Evolutionary conservation across 2,888 invertebrate genomes (phyloP), one percentile per base, ranked within the genome.

Genomic region (Chesias legatella): DNA sequence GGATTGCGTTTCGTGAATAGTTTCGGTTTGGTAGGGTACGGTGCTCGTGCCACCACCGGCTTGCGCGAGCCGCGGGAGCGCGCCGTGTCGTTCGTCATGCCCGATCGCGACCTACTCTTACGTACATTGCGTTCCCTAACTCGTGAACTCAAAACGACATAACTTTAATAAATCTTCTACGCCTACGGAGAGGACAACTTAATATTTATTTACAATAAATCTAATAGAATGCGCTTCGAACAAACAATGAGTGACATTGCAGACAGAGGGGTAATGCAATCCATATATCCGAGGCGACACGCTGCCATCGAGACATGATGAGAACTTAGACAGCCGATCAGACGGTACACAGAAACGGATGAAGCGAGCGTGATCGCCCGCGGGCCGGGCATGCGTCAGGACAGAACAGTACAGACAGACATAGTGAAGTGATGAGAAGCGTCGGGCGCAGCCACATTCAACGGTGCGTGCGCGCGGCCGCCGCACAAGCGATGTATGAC

Each of bases 381-480:
- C 81, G 76, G n/a, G 71, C 76, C 80, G 85, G 85, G 85, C 86
- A 85, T 85, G 86, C 85, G 81, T 85, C 85, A 78, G 85, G 83
- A 85, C 83, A 86, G 83, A 70, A 78, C 84, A 84, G 85, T 70
- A 85, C 84, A 85, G 82, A 85, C 81, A 85, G 82, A 85, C 81
- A 83, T 79, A 85, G 85, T 86, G 86, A 88, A 84, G 83, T 82
- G 81, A 86, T 86, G 86, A 85, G 71, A 88, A 86, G 86, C 86
- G 66, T 85, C 85, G 86, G 86, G 85, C 85, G 82, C 86, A 86
- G 86, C 85, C 86, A 86, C 86, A 86, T 84, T 79, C 73, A 86
- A 83, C 84, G 84, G 81, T 79, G 84, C 83, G 85, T 78, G 83
- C 81, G 82, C 80, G 78, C 83, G 84, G 84, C 81, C 83, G 80